A percentile compares a stretch with the other conserved stretches of the same genome.
phyloP scores from a whole-genome alignment of 2,888 invertebrate species.

The Drosophila borborema region DNA sequence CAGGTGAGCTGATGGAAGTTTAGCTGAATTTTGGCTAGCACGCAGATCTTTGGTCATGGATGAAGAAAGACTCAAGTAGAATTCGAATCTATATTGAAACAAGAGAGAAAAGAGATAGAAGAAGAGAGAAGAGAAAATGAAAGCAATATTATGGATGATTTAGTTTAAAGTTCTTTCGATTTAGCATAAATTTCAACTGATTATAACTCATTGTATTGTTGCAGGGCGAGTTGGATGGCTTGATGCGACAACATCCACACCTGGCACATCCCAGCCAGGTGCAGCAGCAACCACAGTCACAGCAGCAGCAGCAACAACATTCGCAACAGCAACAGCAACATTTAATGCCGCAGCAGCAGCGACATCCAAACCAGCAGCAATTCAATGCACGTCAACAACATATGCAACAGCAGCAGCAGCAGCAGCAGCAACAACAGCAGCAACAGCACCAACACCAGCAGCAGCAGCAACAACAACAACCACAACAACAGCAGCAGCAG shows the following conservation, averaged over 20 bases:
- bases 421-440: constrained; percentile 40
- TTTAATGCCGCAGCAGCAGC: constrained; percentile 51
- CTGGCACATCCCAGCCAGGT: constrained; percentile 89
- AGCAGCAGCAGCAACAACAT: constrained; percentile 82
- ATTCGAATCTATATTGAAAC: no score
- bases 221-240: constrained; percentile 91
- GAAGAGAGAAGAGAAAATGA: no score
- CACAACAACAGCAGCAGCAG: constrained; percentile 47
- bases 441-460: constrained; percentile 52
- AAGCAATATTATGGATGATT: not conserved
- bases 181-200: no score
- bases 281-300: constrained; percentile 85
- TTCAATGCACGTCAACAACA: constrained; percentile 46
- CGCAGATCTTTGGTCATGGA: not conserved
- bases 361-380: constrained; percentile 53
- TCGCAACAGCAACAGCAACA: constrained; percentile 85
- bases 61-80: not conserved
- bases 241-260: constrained; percentile 92
- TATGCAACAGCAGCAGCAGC: constrained; percentile 34
- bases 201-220: not conserved
- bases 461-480: constrained; percentile 30
- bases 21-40: not conserved
- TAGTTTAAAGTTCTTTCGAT: not conserved
- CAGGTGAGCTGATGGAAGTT: constrained; percentile 75
- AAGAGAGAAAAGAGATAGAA: not conserved